A percentile compares a stretch with the other conserved stretches of the same genome.
Evolutionary conservation across 2,888 invertebrate species (phyloP).

Genomic region (Hirtodrosophila duncani): DNA sequence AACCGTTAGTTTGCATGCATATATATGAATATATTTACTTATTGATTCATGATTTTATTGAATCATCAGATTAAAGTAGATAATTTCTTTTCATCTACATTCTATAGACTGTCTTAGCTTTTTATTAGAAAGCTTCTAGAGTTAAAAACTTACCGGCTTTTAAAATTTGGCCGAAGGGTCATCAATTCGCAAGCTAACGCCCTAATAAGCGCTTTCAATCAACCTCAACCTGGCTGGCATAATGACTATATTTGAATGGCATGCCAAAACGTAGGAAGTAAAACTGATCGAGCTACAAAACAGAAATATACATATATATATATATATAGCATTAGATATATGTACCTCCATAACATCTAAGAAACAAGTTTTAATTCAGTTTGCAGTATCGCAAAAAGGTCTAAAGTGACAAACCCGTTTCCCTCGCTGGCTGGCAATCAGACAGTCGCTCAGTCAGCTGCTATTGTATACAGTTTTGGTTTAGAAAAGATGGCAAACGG

Average conservation of each 20-base stretch:
- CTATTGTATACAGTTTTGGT: constrained; percentile 20
- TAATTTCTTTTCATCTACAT: too few species aligned
- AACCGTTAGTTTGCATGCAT: too few species aligned
- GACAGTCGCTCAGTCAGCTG: constrained; percentile 5
- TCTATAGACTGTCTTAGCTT: too few species aligned
- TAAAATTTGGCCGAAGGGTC: too few species aligned
- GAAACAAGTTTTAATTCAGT: constrained; percentile 61
- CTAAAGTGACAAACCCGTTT: constrained; percentile 66
- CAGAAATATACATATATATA: constrained; percentile 18
- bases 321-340: constrained; percentile 23
- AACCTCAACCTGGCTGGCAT: too few species aligned
- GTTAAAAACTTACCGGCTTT: too few species aligned
- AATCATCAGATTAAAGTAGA: too few species aligned
- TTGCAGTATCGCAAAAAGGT: constrained; percentile 62
- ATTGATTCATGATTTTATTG: too few species aligned
- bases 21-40: too few species aligned
- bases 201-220: too few species aligned
- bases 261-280: constrained; percentile 51
- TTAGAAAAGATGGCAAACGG: constrained; percentile 59
- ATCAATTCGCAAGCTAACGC: too few species aligned
- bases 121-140: too few species aligned
- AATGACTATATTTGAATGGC: constrained; percentile 39
- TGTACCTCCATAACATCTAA: constrained; percentile 25
- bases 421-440: constrained; percentile 32
- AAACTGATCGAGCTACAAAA: constrained; percentile 22